These are phyloP conservation scores for Linnaemya vulpina DNA, from an alignment of 2,888 invertebrate species.

Conservation along the genomic window DNA sequence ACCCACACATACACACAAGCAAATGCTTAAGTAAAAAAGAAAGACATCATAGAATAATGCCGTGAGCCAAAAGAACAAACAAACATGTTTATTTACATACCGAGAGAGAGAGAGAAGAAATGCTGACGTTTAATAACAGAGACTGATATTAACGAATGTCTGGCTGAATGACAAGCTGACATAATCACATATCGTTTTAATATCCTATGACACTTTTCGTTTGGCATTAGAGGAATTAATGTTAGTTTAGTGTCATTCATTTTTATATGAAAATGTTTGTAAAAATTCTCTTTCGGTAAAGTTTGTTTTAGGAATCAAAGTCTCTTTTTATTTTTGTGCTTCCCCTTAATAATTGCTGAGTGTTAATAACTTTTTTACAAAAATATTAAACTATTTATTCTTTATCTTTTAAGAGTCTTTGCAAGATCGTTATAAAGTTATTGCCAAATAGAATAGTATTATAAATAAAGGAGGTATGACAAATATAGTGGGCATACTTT, in stretches of 20 bases:
- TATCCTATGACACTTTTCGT: constrained; percentile 21
- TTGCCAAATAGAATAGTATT: no score
- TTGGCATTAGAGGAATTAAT: constrained; percentile 12
- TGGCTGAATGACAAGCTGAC: constrained; percentile 17
- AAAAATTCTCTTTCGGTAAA: neutral
- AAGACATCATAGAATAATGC: neutral
- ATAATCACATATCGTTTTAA: constrained; percentile 38
- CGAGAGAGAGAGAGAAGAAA: neutral
- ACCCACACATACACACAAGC: neutral
- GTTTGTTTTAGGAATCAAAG: neutral
- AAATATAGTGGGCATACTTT: neutral
- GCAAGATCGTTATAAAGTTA: no score
- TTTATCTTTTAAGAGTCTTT: no score
- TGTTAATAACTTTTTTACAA: neutral
- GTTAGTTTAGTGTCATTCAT: neutral
- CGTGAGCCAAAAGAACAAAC: constrained; percentile 4
- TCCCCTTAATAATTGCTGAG: neutral
- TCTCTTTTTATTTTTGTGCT: neutral
- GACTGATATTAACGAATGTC: constrained; percentile 1
- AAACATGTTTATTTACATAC: neutral
- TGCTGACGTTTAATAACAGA: constrained; percentile 10
- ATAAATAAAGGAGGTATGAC: no score
- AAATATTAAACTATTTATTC: neutral
- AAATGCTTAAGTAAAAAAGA: neutral
- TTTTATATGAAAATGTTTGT: neutral